These are phyloP conservation scores for Zingel zingel DNA, from an alignment of 2,113 vertebrate species.

Conservation along the genomic window DNA sequence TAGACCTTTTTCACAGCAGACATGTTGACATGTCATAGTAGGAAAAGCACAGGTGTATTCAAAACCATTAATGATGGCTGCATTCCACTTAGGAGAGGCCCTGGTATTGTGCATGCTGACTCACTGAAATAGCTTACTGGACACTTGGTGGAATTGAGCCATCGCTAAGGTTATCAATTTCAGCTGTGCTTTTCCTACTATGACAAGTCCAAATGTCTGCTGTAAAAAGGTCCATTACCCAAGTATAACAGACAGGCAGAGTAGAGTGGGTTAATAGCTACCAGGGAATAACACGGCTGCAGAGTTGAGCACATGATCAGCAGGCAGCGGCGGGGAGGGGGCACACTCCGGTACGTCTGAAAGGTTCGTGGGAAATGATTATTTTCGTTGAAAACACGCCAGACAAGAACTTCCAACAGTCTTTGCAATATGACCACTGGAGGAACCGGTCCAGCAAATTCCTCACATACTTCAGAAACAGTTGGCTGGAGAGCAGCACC, in stretches of 20 bases:
- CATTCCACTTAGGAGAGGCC: too few species aligned
- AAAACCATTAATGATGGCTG: too few species aligned
- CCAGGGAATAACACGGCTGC: slow-evolving; percentile 83
- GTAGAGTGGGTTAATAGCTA: slow-evolving; percentile 25
- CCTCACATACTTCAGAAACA: not conserved
- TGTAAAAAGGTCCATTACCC: not conserved
- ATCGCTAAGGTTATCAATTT: too few species aligned
- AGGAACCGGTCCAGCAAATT: slow-evolving; percentile 3
- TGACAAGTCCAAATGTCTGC: too few species aligned
- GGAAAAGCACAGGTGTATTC: too few species aligned
- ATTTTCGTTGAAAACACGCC: slow-evolving; percentile 40
- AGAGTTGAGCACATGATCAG: slow-evolving; percentile 79
- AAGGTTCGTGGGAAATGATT: slow-evolving; percentile 18
- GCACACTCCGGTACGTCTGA: slow-evolving; percentile 55
- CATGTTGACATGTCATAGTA: too few species aligned
- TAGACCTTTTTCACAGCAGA: too few species aligned
- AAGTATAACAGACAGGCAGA: not conserved
- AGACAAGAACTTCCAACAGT: not conserved
- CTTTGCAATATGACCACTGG: not conserved
- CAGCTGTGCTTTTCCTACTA: too few species aligned
- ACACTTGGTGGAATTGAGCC: too few species aligned
- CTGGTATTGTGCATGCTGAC: too few species aligned
- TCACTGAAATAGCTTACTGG: too few species aligned
- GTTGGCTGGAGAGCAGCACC: not conserved
- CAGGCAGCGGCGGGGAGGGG: slow-evolving; percentile 60